phyloP scores from a whole-genome alignment of 2,888 invertebrate species.

The Caradrina kadenii region DNA sequence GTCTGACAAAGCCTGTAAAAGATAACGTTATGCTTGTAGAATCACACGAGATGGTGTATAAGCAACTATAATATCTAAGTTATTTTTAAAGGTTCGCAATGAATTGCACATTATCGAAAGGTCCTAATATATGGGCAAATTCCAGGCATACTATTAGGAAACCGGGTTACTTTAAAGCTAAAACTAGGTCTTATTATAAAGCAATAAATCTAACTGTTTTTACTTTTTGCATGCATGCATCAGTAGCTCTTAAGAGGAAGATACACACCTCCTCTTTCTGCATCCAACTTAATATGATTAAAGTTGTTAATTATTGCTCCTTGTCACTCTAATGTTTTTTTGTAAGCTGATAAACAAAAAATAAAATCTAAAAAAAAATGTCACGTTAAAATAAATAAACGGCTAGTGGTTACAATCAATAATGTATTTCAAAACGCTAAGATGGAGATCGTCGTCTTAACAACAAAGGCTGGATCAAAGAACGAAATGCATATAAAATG shows the following conservation, averaged over 20 bases:
- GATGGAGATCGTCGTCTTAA: slow-evolving; percentile 47
- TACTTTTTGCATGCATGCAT: slow-evolving; percentile 59
- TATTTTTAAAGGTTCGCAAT: not conserved
- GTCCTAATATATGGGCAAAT: slow-evolving; percentile 49
- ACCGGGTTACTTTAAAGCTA: slow-evolving; percentile 59
- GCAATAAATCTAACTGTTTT: slow-evolving; percentile 68
- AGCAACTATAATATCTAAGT: not conserved
- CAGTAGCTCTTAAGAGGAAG: slow-evolving; percentile 54
- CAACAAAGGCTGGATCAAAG: slow-evolving; percentile 57
- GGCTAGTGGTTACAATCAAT: not conserved
- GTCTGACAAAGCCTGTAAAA: too few species aligned
- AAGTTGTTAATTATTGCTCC: not conserved
- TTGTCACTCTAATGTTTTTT: not conserved
- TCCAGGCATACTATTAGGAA: slow-evolving; percentile 63
- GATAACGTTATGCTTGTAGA: too few species aligned
- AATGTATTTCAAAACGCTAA: too few species aligned
- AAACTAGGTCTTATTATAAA: slow-evolving; percentile 66
- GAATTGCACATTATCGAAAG: slow-evolving; percentile 21
- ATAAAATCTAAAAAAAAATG: not conserved
- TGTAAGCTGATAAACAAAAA: too few species aligned
- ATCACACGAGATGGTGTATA: not conserved
- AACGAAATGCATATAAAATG: slow-evolving; percentile 64
- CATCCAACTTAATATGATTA: not conserved
- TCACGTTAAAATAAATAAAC: too few species aligned
- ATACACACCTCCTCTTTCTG: not conserved